These are phyloP conservation scores for Dreissena rostriformis DNA, from an alignment of 1,140 invertebrate genomes.

Conservation along the genomic window DNA sequence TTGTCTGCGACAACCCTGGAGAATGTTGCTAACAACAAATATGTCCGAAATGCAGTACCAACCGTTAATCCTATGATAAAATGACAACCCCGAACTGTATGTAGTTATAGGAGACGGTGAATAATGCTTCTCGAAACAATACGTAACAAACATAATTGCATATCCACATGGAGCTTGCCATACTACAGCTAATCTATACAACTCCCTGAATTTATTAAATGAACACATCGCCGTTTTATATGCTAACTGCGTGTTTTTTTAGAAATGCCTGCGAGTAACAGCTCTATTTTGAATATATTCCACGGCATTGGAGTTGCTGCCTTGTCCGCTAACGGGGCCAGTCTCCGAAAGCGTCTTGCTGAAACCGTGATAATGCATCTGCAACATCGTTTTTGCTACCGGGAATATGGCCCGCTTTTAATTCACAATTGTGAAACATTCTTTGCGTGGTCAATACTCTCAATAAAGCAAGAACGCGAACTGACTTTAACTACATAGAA, in stretches of 20 bases:
- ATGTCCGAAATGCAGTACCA: too few relatives aligned
- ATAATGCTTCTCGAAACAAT: too few relatives aligned
- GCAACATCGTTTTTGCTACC: constrained; percentile 13
- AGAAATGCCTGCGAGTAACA: constrained; percentile 3
- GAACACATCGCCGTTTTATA: constrained; percentile 7
- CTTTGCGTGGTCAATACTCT: constrained; percentile 4
- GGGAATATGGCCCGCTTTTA: constrained; percentile 23
- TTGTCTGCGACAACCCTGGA: too few relatives aligned
- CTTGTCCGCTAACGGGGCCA: constrained; percentile 16
- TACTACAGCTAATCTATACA: background rate
- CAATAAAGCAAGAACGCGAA: constrained; percentile 22
- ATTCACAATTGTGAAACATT: constrained; percentile 1
- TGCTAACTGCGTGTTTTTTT: constrained; percentile 10
- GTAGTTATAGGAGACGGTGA: too few relatives aligned
- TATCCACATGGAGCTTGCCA: background rate
- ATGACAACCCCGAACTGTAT: too few relatives aligned
- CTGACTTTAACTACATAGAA: constrained; percentile 8
- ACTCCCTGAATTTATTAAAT: constrained; percentile 18
- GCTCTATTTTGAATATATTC: constrained; percentile 17
- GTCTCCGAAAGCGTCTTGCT: constrained; percentile 19
- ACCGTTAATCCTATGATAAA: too few relatives aligned
- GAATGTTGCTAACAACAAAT: too few relatives aligned
- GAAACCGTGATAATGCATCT: constrained; percentile 48
- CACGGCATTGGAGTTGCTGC: constrained; percentile 10
- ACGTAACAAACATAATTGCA: constrained; percentile 7